Evolutionary conservation across 2,113 vertebrate species (phyloP), one percentile per base, ranked within the genome.

Genomic region (Spea multiplicata): DNA sequence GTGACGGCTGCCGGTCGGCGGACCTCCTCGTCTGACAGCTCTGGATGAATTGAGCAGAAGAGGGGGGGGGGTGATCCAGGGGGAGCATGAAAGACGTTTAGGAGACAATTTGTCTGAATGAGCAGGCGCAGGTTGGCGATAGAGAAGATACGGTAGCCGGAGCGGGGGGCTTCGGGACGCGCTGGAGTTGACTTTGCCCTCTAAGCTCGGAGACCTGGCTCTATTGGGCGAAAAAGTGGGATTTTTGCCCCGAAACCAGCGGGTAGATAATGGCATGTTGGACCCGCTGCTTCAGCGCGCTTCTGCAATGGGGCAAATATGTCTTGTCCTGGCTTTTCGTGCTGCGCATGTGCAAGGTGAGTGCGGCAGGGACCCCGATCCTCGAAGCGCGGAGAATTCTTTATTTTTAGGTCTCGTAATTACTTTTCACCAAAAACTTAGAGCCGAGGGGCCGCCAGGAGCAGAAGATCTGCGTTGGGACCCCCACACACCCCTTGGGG

Each of bases 251-350:
- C 48, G 13, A 52, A 59, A 57, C 44, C 44, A 16, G 10, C 5
- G 62, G 5, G 5, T 50, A 30, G 80, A 84, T 73, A 71, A 96
- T 96, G 95, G 91, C 93, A 69, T 85, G 91, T 73, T 84, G 93
- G 61, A 82, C 86, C 83, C 94, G 93, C 91, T 95, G 94, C 83
- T 90, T 96, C 45, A 82, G 90, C 45, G 88, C 88, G 1, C 72
- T 95, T 82, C 85, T 94, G 85, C 89, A 84, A 84, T 96, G 94
- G 94, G 88, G 91, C 13, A 94, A 93, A 86, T 93, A 90, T 74
- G 71, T 96, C 72, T 90, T 95, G 82, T 88, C 84, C 47, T 95
- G 95, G 84, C 79, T 96, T 82, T 88, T 94, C 76, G 94, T 93
- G 0, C 89, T 93, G 81, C 82, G 88, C 73, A 83, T 87, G 81